A percentile compares a stretch with the other conserved stretches of the same genome.
Evolutionary conservation across 2,888 invertebrate genomes (phyloP).

Genomic region (Epirrhoe alternata): DNA sequence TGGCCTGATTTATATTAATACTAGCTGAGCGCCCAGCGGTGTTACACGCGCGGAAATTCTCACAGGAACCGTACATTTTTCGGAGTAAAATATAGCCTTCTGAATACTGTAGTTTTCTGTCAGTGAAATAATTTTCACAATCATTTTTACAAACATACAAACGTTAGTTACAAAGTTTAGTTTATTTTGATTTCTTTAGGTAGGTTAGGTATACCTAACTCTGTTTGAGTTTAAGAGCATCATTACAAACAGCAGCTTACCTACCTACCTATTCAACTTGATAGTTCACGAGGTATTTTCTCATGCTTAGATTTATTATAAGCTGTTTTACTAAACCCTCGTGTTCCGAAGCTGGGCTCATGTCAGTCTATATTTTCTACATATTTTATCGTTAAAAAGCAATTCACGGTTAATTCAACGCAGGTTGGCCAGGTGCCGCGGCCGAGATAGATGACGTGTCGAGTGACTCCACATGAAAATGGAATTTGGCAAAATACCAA

Average conservation of each 20-base stretch:
- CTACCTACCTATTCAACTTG: too few relatives aligned
- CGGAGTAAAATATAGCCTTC: neutral
- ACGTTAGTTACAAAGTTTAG: too few relatives aligned
- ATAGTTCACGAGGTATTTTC: too few relatives aligned
- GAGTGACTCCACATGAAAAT: conserved; percentile 30
- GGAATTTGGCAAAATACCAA: conserved; percentile 32
- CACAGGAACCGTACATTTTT: neutral
- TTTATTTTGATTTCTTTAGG: too few relatives aligned
- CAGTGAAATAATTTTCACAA: neutral
- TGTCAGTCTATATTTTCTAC: too few relatives aligned
- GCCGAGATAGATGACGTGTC: conserved; percentile 47
- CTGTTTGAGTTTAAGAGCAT: neutral
- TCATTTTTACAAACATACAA: neutral
- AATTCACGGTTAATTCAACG: conserved; percentile 49
- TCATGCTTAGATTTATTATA: too few relatives aligned
- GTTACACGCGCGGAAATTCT: neutral
- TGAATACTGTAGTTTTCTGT: neutral
- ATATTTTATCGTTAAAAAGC: conserved; percentile 39
- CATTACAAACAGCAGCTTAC: neutral
- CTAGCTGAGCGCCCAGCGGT: neutral
- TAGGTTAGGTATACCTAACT: too few relatives aligned
- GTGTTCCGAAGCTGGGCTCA: too few relatives aligned
- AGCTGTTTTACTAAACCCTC: neutral
- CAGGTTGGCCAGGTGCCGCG: conserved; percentile 42
- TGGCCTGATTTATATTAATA: neutral